Evolutionary conservation across 2,888 invertebrate genomes (phyloP).

Genomic region (Dastarcus helophoroides): DNA sequence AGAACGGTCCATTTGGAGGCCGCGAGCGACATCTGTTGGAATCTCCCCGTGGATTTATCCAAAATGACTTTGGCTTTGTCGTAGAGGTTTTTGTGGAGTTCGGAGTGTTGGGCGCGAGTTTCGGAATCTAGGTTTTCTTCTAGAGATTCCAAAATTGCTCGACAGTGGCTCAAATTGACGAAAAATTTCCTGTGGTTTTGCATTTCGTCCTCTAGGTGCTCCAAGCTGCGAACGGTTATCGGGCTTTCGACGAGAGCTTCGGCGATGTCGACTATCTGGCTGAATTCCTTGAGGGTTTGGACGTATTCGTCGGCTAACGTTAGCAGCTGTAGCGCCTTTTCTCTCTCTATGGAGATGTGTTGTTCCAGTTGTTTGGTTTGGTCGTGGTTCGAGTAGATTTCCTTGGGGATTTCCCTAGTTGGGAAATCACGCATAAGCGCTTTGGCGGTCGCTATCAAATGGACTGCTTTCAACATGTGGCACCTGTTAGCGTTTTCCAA

Average conservation of each 20-base stretch:
- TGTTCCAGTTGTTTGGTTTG: constrained; percentile 58
- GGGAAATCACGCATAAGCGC: constrained; percentile 57
- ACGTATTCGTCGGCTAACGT: constrained; percentile 78
- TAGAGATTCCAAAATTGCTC: constrained; percentile 73
- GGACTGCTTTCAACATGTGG: constrained; percentile 47
- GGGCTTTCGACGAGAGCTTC: constrained; percentile 69
- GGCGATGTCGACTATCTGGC: constrained; percentile 74
- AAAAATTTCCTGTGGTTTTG: constrained; percentile 84
- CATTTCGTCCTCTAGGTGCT: constrained; percentile 79
- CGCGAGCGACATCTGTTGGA: constrained; percentile 74
- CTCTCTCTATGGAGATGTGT: constrained; percentile 57
- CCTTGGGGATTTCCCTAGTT: constrained; percentile 54
- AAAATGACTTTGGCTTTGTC: constrained; percentile 63
- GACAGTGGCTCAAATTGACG: constrained; percentile 75
- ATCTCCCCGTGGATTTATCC: constrained; percentile 69
- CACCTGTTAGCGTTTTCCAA: constrained; percentile 56
- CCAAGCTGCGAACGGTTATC: constrained; percentile 60
- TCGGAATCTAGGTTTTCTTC: constrained; percentile 74
- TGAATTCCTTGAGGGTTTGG: constrained; percentile 76
- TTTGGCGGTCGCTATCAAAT: constrained; percentile 51
- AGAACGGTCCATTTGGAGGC: constrained; percentile 75
- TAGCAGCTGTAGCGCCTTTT: constrained; percentile 61
- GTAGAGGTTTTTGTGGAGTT: constrained; percentile 65
- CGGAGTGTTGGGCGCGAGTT: constrained; percentile 60
- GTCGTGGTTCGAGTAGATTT: constrained; percentile 55